Evolutionary conservation across 2,797 vertebrate species (phyloP).

Genomic region (Hybognathus amarus): DNA sequence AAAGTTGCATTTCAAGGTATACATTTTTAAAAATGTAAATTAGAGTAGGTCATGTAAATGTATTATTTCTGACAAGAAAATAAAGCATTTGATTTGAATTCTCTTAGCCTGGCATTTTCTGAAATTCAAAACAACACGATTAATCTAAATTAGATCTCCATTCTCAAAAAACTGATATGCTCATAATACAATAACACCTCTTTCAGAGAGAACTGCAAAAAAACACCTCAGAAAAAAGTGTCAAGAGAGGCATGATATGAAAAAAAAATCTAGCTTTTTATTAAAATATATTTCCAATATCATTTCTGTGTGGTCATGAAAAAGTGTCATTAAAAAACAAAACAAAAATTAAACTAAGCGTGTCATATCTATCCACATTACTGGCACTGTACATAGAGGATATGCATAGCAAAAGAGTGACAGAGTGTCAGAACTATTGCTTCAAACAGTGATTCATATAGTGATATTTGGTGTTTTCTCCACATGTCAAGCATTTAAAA

Average conservation of each 20-base stretch:
- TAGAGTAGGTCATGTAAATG: background rate
- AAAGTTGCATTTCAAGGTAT: background rate
- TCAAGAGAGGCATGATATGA: background rate
- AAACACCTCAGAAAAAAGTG: background rate
- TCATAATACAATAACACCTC: background rate
- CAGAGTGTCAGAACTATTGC: slow-evolving; percentile 11
- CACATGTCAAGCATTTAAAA: background rate
- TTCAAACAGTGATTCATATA: slow-evolving; percentile 1
- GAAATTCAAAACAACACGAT: background rate
- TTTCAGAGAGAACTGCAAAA: background rate
- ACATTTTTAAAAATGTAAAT: background rate
- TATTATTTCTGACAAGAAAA: background rate
- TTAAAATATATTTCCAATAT: slow-evolving; percentile 50
- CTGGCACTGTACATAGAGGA: background rate
- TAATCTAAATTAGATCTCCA: background rate
- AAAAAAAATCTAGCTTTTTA: slow-evolving; percentile 36
- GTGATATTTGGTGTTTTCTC: slow-evolving; percentile 6
- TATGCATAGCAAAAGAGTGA: slow-evolving; percentile 31
- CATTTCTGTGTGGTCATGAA: slow-evolving; percentile 2
- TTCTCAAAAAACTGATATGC: background rate
- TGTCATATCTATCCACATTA: background rate
- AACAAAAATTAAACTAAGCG: background rate
- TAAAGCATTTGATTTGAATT: background rate
- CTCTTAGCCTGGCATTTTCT: background rate
- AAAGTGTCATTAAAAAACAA: background rate